Base-by-base conservation (phyloP, 2,888 invertebrate genomes). In the Platycheirus albimanus region DNA sequence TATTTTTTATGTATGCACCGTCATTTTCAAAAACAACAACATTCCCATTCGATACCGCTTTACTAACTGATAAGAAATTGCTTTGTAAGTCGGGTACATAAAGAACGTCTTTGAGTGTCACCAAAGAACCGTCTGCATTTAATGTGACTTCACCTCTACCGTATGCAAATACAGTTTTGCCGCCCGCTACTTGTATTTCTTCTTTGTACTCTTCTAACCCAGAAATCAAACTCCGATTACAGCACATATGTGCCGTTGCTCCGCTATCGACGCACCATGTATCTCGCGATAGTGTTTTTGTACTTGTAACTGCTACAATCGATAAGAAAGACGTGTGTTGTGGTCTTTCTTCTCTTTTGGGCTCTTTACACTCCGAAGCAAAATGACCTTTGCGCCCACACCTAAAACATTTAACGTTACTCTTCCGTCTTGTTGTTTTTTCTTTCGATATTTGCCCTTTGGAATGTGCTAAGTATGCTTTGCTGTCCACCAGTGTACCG, bases 221-320 rank as follows among this genome's bases (percentile, higher is more conserved):
- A 3, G 10, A 15, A n/a, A 30, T 10, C 15, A 30, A 15, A 43
- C 15, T 49, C 4, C 6, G 36, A 20, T 72, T 67, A 6, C 71
- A 13, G 10, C 64, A 76, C 69, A 63, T 69, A 19, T 69, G 45
- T 28, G 64, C 15, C 17, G 61, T 58, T 13, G 70, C 64, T 5
- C 78, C 78, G 43, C 67, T 83, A 24, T 76, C 76, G 8, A 71
- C 28, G 43, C 45, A 75, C 64, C 69, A 74, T 64, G 47, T 54
- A 41, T 20, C 41, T 30, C 28, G n/a, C n/a, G 43, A 8, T 30
- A 54, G 1, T 11, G 1, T 33, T 47, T 20, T 19, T 20, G 47
- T 47, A 20, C n/a, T 47, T 47, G 13, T 20, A 5, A 20, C 47
- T n/a, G 20, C 47, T 47, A 47, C 47, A 47, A 45, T 19, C 2